Evolutionary conservation across 1,140 invertebrate species (phyloP).

Genomic region (Pogonus chalceus): DNA sequence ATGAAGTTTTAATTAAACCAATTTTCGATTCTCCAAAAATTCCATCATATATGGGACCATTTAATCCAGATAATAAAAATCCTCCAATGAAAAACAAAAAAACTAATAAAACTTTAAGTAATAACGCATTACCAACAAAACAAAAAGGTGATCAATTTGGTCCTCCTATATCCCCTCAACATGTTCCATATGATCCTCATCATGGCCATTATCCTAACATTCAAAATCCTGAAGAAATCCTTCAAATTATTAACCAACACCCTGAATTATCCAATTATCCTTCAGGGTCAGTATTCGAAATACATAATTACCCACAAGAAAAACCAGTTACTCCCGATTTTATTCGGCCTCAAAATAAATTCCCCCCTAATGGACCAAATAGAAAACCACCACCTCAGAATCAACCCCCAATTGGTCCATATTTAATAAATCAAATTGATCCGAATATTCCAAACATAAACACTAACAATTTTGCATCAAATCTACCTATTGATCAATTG

Average conservation of each 20-base stretch:
- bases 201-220: constrained; percentile 14
- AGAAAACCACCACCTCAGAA: neutral
- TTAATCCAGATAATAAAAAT: constrained; percentile 35
- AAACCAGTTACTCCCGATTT: neutral
- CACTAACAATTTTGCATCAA: constrained; percentile 5
- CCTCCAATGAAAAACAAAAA: constrained; percentile 15
- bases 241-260: constrained; percentile 31
- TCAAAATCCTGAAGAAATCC: constrained; percentile 27
- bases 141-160: constrained; percentile 8
- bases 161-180: neutral
- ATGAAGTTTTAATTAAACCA: too few species aligned
- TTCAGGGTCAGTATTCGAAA: constrained; percentile 30
- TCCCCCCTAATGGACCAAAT: neutral
- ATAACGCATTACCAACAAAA: constrained; percentile 6
- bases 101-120: constrained; percentile 2
- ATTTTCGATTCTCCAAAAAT: neutral
- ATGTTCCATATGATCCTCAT: constrained; percentile 8
- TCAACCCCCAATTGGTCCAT: neutral
- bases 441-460: constrained; percentile 9
- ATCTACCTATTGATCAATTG: constrained; percentile 5
- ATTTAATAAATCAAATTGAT: constrained; percentile 1
- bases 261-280: constrained; percentile 31
- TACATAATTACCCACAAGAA: constrained; percentile 23
- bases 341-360: neutral
- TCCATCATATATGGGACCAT: constrained; percentile 35